Conservation (phyloP, 2,113 vertebrate species). For the Notarius lentiginosus region DNA sequence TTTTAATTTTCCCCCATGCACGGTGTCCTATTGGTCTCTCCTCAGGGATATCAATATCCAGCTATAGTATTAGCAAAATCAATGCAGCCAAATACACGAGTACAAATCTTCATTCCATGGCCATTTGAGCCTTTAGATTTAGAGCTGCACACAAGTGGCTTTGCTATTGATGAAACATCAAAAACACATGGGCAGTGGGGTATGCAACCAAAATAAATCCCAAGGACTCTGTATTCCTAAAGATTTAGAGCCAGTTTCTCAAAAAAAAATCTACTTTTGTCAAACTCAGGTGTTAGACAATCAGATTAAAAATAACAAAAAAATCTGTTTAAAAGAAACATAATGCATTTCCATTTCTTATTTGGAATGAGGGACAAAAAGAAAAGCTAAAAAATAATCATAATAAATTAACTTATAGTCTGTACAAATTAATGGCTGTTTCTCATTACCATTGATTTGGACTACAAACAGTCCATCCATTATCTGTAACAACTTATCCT, state of each 20-base stretch:
- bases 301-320: background rate
- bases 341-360: background rate
- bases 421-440: too few species aligned
- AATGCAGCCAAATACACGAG: conserved; percentile 63
- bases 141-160: conserved; percentile 56
- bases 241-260: background rate
- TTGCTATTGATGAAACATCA: conserved; percentile 47
- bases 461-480: too few species aligned
- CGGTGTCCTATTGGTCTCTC: conserved; percentile 59
- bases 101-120: conserved; percentile 56
- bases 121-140: conserved; percentile 49
- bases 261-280: background rate
- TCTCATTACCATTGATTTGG: too few species aligned
- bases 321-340: background rate
- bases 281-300: background rate
- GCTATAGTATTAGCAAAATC: conserved; percentile 69
- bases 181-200: conserved; percentile 53
- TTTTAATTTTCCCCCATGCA: conserved; percentile 62
- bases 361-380: too few species aligned
- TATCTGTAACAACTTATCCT: too few species aligned
- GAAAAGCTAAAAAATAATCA: too few species aligned
- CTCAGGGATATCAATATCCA: conserved; percentile 66
- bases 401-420: too few species aligned
- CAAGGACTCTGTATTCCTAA: conserved; percentile 9
- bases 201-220: conserved; percentile 60